phyloP scores from a whole-genome alignment of 2,888 invertebrate genomes.

The Scaptomyza tumidula region DNA sequence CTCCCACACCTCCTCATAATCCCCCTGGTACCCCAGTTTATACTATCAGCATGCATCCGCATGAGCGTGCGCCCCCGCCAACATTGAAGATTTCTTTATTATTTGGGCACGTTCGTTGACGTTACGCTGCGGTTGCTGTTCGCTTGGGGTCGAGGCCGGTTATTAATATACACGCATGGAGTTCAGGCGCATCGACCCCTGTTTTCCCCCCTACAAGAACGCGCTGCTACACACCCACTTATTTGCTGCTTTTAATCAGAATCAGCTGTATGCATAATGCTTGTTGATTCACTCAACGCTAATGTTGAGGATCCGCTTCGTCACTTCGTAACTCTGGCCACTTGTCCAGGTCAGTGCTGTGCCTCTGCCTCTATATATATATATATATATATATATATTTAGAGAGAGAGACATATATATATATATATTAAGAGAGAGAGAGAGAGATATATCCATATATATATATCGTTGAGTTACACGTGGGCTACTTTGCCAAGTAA shows the following conservation, averaged over 20 bases:
- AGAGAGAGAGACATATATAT: no score
- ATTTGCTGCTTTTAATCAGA: slow-evolving; percentile 45
- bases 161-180: slow-evolving; percentile 75
- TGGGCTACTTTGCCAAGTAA: slow-evolving; percentile 57
- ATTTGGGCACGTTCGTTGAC: slow-evolving; percentile 73
- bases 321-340: slow-evolving; percentile 46
- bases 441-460: neutral
- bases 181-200: slow-evolving; percentile 62
- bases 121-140: slow-evolving; percentile 24
- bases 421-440: no score
- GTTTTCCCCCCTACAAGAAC: slow-evolving; percentile 13
- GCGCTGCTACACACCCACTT: neutral
- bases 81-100: slow-evolving; percentile 76
- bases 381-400: neutral
- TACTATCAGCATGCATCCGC: slow-evolving; percentile 50
- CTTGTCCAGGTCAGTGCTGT: slow-evolving; percentile 74
- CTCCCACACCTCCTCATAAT: slow-evolving; percentile 11
- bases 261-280: slow-evolving; percentile 76
- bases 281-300: slow-evolving; percentile 66
- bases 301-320: slow-evolving; percentile 68
- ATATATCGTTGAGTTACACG: slow-evolving; percentile 33
- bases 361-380: neutral
- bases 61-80: slow-evolving; percentile 59
- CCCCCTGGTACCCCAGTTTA: slow-evolving; percentile 1
- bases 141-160: slow-evolving; percentile 80